Evolutionary conservation across 2,797 vertebrate genomes (phyloP).

Genomic region (Clarias fuscus): DNA sequence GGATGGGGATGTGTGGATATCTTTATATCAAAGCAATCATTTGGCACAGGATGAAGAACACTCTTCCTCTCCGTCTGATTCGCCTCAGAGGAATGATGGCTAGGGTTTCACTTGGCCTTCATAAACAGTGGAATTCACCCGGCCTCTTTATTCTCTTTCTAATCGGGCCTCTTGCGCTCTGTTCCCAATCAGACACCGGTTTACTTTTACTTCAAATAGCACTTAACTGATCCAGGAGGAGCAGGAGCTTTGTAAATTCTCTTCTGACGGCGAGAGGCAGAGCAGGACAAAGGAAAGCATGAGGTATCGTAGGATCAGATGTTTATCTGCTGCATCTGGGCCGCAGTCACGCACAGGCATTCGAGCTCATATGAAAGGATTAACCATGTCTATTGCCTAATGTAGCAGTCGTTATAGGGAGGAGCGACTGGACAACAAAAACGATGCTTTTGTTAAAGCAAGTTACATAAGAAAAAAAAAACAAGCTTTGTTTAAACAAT

Average conservation of each 20-base stretch:
- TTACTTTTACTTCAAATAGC: slow-evolving; percentile 61
- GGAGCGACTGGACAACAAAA: slow-evolving; percentile 21
- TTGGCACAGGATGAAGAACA: slow-evolving; percentile 72
- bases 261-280: slow-evolving; percentile 48
- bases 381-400: slow-evolving; percentile 11
- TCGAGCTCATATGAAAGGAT: slow-evolving; percentile 26
- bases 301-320: slow-evolving; percentile 46
- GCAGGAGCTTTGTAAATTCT: slow-evolving; percentile 50
- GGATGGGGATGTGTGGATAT: not conserved
- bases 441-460: not conserved
- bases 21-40: slow-evolving; percentile 48
- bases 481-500: not conserved
- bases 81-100: slow-evolving; percentile 59
- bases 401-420: slow-evolving; percentile 32
- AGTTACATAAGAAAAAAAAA: not conserved
- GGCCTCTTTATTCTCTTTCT: slow-evolving; percentile 47
- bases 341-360: slow-evolving; percentile 34
- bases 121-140: slow-evolving; percentile 62
- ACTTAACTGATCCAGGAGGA: slow-evolving; percentile 55
- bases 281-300: not conserved
- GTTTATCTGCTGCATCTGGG: slow-evolving; percentile 55
- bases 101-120: slow-evolving; percentile 65
- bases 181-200: slow-evolving; percentile 68
- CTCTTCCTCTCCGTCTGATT: slow-evolving; percentile 45
- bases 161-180: slow-evolving; percentile 56